Conservation (phyloP, 2,888 invertebrate genomes). For the Synergus laeviventris region DNA sequence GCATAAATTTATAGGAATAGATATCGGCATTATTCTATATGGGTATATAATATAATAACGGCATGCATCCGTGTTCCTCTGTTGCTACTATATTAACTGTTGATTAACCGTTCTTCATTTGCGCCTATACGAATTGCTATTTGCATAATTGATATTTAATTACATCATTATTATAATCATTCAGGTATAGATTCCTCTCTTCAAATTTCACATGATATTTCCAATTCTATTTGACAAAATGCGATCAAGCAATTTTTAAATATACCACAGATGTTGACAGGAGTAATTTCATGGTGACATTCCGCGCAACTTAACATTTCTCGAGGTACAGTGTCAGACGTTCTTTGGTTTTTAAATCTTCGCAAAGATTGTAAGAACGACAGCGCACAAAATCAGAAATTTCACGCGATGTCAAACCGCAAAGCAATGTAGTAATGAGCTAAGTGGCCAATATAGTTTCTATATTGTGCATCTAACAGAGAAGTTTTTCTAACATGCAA, state of each 20-base stretch:
- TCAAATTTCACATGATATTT: background rate
- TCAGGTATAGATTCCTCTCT: background rate
- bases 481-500: background rate
- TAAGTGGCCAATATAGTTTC: slow-evolving; percentile 40
- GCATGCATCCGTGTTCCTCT: background rate
- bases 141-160: background rate
- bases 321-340: slow-evolving; percentile 47
- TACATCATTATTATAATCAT: background rate
- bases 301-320: slow-evolving; percentile 49
- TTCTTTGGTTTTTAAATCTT: slow-evolving; percentile 50
- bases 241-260: background rate
- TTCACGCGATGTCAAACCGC: slow-evolving; percentile 57
- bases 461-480: background rate
- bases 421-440: slow-evolving; percentile 53
- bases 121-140: background rate
- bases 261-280: slow-evolving; percentile 49
- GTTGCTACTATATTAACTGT: background rate
- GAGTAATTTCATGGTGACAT: slow-evolving; percentile 59
- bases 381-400: slow-evolving; percentile 64
- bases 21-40: background rate
- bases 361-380: slow-evolving; percentile 53
- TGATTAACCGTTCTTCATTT: background rate
- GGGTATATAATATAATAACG: background rate
- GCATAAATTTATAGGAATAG: background rate
- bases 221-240: background rate